These are phyloP conservation scores for Limanda limanda DNA, from an alignment of 2,113 vertebrate genomes.

Conservation along the genomic window DNA sequence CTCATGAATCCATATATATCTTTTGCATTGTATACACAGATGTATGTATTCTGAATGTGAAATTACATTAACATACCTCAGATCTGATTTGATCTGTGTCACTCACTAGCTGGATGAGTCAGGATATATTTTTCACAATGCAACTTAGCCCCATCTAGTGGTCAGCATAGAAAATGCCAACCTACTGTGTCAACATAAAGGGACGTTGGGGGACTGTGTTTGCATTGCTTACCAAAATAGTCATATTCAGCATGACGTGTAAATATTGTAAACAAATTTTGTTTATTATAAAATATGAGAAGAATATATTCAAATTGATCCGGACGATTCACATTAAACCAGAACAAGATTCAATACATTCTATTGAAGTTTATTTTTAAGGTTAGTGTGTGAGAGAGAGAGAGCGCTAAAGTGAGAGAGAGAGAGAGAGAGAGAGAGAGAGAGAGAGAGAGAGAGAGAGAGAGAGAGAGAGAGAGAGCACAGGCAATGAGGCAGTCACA, in stretches of 20 bases:
- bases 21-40: neutral
- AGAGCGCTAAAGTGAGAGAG: neutral
- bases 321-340: too few relatives aligned
- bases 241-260: neutral
- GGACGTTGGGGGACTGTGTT: too few relatives aligned
- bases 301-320: too few relatives aligned
- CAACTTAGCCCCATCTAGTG: slow-evolving; percentile 35
- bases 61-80: neutral
- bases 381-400: neutral
- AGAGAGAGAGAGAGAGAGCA: neutral
- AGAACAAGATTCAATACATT: neutral
- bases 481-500: neutral
- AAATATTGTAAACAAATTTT: neutral
- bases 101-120: slow-evolving; percentile 9
- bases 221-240: neutral
- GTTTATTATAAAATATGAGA: neutral
- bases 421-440: neutral
- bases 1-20: neutral
- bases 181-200: neutral
- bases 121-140: slow-evolving; percentile 6
- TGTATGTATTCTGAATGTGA: neutral
- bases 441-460: neutral
- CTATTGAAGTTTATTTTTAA: neutral
- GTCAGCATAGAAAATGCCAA: slow-evolving; percentile 24
- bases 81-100: neutral